Evolutionary conservation across 2,888 invertebrate species (phyloP).

Genomic region (Philereme transversata): DNA sequence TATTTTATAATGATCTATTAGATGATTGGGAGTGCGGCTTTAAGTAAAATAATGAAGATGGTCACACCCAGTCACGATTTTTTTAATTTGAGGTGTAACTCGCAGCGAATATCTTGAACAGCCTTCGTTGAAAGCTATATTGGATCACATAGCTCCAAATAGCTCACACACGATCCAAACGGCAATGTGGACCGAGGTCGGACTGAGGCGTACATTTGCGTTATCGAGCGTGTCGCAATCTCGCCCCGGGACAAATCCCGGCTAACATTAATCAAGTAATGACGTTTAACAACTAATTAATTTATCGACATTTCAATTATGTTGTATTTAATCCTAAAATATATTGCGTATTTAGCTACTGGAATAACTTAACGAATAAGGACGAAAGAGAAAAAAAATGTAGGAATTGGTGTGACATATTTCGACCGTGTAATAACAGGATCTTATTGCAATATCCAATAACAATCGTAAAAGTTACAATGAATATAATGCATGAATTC

Average conservation of each 20-base stretch:
- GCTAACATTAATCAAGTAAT: slow-evolving; percentile 50
- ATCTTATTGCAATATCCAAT: too few relatives aligned
- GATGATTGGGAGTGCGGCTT: not conserved
- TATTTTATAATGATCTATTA: not conserved
- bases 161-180: slow-evolving; percentile 61
- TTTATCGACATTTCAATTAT: slow-evolving; percentile 23
- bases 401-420: too few relatives aligned
- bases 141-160: slow-evolving; percentile 52
- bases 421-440: too few relatives aligned
- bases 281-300: slow-evolving; percentile 21
- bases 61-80: slow-evolving; percentile 45
- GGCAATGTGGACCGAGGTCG: slow-evolving; percentile 65
- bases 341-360: not conserved
- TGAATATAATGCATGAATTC: too few relatives aligned
- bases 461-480: too few relatives aligned
- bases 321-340: slow-evolving; percentile 10
- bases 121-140: slow-evolving; percentile 44
- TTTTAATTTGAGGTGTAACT: slow-evolving; percentile 32
- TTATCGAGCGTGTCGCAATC: slow-evolving; percentile 58
- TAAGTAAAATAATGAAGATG: slow-evolving; percentile 34
- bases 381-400: not conserved
- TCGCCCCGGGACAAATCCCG: slow-evolving; percentile 55
- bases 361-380: not conserved
- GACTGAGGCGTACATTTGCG: slow-evolving; percentile 56
- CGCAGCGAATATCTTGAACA: slow-evolving; percentile 40